Evolutionary conservation across 2,888 invertebrate species (phyloP).

Genomic region (Drosophila meridionalis): DNA sequence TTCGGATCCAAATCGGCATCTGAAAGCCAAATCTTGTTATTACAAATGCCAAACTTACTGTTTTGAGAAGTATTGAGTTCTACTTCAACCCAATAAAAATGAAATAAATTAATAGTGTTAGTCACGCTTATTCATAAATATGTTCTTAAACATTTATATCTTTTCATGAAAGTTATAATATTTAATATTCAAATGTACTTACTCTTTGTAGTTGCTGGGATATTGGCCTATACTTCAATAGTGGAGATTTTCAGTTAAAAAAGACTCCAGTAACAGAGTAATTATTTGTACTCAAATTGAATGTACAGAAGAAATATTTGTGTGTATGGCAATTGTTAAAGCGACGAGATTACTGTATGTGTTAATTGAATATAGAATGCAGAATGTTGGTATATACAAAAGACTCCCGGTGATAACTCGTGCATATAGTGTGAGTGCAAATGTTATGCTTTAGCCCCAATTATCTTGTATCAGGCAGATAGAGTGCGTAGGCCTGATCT

Average conservation of each 20-base stretch:
- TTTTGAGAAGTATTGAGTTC: neutral
- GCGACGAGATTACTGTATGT: neutral
- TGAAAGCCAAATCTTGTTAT: slow-evolving; percentile 50
- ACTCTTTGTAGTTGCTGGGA: slow-evolving; percentile 36
- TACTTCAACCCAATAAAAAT: neutral
- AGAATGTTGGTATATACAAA: neutral
- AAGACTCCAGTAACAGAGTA: slow-evolving; percentile 65
- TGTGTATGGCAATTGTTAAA: neutral
- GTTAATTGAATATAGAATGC: neutral
- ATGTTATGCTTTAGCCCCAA: neutral
- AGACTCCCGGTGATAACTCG: neutral
- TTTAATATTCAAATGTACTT: slow-evolving; percentile 47
- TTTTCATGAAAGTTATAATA: slow-evolving; percentile 19
- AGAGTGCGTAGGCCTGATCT: too few species aligned
- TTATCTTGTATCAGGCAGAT: neutral
- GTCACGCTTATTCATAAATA: slow-evolving; percentile 21
- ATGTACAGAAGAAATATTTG: slow-evolving; percentile 1
- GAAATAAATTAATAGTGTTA: neutral
- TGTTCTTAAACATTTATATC: neutral
- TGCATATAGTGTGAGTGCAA: neutral
- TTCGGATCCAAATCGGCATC: slow-evolving; percentile 88
- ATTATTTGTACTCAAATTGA: slow-evolving; percentile 31
- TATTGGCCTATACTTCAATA: slow-evolving; percentile 50
- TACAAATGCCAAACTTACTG: neutral
- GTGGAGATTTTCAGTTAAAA: slow-evolving; percentile 65